Conservation (phyloP, 2,888 invertebrate species). For the Chorisops tibialis region DNA sequence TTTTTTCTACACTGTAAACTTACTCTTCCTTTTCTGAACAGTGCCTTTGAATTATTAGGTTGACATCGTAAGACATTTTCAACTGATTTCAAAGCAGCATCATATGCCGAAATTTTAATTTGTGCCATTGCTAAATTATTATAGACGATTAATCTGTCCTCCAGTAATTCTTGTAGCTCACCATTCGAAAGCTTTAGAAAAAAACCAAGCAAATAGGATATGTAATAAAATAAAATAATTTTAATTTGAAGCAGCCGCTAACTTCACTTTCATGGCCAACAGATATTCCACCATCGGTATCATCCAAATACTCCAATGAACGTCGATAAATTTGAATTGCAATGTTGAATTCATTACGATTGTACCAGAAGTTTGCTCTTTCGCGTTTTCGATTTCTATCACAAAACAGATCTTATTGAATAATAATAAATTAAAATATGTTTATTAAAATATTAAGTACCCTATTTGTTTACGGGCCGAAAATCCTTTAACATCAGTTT, state of each 20-base stretch:
- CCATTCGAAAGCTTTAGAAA: constrained; percentile 53
- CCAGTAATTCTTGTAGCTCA: constrained; percentile 65
- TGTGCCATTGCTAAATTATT: constrained; percentile 93
- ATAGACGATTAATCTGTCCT: constrained; percentile 78
- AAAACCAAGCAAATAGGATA: neutral
- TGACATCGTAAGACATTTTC: constrained; percentile 79
- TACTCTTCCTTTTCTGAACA: constrained; percentile 79
- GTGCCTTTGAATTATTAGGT: constrained; percentile 85
- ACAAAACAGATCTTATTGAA: too few relatives aligned
- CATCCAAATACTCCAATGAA: constrained; percentile 77
- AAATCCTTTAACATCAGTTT: constrained; percentile 64
- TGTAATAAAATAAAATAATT: constrained; percentile 4
- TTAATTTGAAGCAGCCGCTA: neutral
- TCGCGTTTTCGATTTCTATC: constrained; percentile 73
- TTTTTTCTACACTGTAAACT: neutral
- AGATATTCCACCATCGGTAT: constrained; percentile 64
- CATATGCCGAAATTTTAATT: constrained; percentile 80
- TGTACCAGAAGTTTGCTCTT: constrained; percentile 89
- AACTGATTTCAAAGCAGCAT: constrained; percentile 79
- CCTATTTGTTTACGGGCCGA: constrained; percentile 71
- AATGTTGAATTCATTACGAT: constrained; percentile 71
- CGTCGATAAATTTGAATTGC: constrained; percentile 85
- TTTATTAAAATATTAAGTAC: too few relatives aligned
- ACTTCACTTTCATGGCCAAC: constrained; percentile 56
- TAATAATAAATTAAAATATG: neutral